These are phyloP conservation scores for Elgaria multicarinata DNA, from an alignment of 2,113 vertebrate species.

Conservation along the genomic window DNA sequence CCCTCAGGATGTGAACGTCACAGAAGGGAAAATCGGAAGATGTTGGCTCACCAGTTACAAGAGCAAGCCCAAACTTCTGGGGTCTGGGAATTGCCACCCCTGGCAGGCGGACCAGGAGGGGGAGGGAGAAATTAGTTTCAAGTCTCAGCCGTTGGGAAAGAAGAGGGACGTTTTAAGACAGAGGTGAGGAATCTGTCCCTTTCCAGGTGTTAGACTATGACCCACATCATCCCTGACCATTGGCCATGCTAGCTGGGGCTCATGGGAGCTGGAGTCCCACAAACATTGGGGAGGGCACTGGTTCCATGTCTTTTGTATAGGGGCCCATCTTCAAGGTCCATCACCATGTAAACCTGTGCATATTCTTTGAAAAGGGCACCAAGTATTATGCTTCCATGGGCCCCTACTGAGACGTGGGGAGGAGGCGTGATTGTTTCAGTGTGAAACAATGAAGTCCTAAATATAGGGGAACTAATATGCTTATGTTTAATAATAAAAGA, in stretches of 20 bases:
- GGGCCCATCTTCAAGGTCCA: background rate
- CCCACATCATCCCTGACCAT: background rate
- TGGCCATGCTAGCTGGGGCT: background rate
- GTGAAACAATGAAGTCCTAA: background rate
- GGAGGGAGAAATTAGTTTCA: background rate
- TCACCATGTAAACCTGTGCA: background rate
- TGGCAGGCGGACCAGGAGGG: background rate
- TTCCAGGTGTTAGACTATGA: background rate
- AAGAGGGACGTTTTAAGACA: background rate
- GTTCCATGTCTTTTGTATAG: background rate
- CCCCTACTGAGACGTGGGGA: background rate
- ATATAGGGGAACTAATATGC: background rate
- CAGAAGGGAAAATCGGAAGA: background rate
- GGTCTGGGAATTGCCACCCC: background rate
- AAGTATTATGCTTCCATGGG: background rate
- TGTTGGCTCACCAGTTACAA: background rate
- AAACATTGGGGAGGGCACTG: background rate
- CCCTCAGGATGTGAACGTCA: background rate
- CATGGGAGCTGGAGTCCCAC: background rate
- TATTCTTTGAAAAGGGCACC: background rate
- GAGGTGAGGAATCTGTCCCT: background rate
- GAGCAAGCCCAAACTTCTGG: background rate
- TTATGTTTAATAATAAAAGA: background rate
- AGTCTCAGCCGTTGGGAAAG: background rate
- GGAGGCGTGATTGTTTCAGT: background rate